Evolutionary conservation across 1,140 invertebrate genomes (phyloP), one percentile per base, ranked within the genome.

Genomic region (Acromyrmex charruanus): DNA sequence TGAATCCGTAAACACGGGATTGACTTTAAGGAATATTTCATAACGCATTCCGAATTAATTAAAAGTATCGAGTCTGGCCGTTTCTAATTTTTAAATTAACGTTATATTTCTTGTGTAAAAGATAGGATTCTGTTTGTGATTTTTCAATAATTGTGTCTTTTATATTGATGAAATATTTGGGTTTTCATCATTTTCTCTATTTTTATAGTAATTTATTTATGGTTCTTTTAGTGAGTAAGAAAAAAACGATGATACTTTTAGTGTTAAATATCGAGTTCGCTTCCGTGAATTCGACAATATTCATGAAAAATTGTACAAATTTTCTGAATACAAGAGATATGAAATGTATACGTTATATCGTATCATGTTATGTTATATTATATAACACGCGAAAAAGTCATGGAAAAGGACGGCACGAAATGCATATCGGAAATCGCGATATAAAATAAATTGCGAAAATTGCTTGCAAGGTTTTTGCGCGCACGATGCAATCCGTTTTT

Each of bases 371-470:
- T 6, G 12, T 49, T 63, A 77, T 5, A 25, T 58, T 21, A 63
- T 31, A 31, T 69, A 55, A 18, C n/a, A 69, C 31, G 31, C n/a
- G 18, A 71, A 69, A 68, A 69, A 69, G 21, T 69, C 35, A 49
- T 25, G 63, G 21, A 1, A 51, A 71, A 69, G 21, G 49, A 69
- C 28, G 77, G 59, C 39, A 31, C 53, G 35, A 39, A 31, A 31
- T 10, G 21, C 66, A 21, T 81, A 71, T 71, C 65, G 63, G 21
- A 81, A 81, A 81, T 81, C 21, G 49, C 53, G 51, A 58, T 31
- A n/a, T 53, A 81, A 72, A 81, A 81, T 81, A 81, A 55, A 63
- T 65, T 53, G 66, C 31, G 65, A 81, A 81, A 81, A 81, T 81
- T 81, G 51, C 31, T 68, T n/a, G 44, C 25, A 58, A 59, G 51